Percentiles rank a stretch among this genome's conserved stretches.
Conservation (phyloP, 1,140 invertebrate genomes). For the Brachionus calyciflorus region DNA sequence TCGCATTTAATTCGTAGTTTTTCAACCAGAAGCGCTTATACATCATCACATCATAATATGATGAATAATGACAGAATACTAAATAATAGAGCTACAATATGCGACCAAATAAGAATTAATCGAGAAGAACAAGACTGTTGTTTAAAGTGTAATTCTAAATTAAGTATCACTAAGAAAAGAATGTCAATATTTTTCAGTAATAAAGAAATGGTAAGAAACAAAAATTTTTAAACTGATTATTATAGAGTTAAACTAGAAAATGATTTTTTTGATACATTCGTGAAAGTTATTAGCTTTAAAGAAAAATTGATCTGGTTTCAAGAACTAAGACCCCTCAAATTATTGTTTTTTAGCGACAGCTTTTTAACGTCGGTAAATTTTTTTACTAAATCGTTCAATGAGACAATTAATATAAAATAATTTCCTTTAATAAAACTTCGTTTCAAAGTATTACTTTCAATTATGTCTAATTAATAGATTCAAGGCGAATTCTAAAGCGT, state of each 20-base stretch:
- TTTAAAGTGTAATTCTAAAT: neutral
- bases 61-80: neutral
- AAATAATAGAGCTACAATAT: constrained; percentile 39
- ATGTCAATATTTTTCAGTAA: neutral
- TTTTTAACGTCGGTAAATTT: too few species aligned
- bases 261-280: neutral
- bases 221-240: neutral
- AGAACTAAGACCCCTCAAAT: too few species aligned
- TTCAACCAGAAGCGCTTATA: constrained; percentile 29
- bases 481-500: too few species aligned
- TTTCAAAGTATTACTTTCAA: too few species aligned
- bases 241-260: neutral
- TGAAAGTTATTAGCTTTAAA: too few species aligned
- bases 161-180: neutral
- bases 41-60: neutral
- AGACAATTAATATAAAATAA: too few species aligned
- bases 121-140: neutral
- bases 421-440: too few species aligned
- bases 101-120: neutral
- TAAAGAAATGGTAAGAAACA: neutral
- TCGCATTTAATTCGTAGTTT: constrained; percentile 31
- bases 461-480: too few species aligned
- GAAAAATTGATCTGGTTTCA: too few species aligned
- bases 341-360: neutral
- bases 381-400: too few species aligned